phyloP scores from a whole-genome alignment of 2,113 vertebrate species.

The Chamaea fasciata region DNA sequence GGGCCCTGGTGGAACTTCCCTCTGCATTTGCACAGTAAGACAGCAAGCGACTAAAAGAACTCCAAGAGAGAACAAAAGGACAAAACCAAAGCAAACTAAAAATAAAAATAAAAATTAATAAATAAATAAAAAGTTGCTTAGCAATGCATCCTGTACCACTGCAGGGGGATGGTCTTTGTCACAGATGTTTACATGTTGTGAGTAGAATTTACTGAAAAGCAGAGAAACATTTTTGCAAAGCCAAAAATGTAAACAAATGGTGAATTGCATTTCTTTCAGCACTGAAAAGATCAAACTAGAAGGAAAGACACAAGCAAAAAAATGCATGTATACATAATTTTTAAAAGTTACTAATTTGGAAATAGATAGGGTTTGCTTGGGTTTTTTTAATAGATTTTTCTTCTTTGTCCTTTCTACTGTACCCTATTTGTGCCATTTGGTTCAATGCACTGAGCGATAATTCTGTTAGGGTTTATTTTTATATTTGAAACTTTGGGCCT shows the following conservation, averaged over 20 bases:
- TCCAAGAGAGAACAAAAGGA: neutral
- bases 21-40: neutral
- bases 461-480: neutral
- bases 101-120: constrained; percentile 17
- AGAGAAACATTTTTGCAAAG: neutral
- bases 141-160: neutral
- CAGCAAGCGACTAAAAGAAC: neutral
- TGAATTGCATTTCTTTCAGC: neutral
- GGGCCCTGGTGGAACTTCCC: neutral
- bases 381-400: neutral
- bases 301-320: neutral
- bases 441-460: neutral
- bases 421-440: neutral
- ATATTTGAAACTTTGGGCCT: neutral
- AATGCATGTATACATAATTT: neutral
- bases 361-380: neutral
- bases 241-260: neutral
- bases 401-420: neutral
- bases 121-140: constrained; percentile 6
- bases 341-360: neutral
- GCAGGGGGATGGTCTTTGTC: neutral
- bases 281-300: neutral
- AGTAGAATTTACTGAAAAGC: neutral
- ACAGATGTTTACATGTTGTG: constrained; percentile 2
- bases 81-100: constrained; percentile 4